phyloP scores from a whole-genome alignment of 1,140 invertebrate genomes.

The Drosophila mayri region DNA sequence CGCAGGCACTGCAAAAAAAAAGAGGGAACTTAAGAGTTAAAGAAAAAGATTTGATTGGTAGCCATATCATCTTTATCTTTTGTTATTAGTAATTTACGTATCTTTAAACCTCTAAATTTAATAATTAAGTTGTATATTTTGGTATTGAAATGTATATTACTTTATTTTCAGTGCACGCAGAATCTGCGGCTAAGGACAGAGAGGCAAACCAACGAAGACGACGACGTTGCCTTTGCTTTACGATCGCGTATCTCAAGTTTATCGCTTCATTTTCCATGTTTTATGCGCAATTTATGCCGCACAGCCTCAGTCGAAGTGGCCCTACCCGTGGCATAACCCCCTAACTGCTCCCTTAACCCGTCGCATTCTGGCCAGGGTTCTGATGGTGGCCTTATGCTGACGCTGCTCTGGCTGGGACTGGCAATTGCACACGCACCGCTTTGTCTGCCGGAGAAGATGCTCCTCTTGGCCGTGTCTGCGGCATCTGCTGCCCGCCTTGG shows the following conservation, averaged over 20 bases:
- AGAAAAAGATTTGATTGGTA: not conserved
- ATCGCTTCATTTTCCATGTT: conserved; percentile 83
- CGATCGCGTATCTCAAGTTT: conserved; percentile 83
- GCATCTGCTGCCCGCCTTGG: conserved; percentile 42
- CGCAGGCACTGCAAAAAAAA: conserved; percentile 8
- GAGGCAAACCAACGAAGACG: conserved; percentile 40
- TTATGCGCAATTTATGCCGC: conserved; percentile 82
- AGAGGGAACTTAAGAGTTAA: not conserved
- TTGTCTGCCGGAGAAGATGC: conserved; percentile 68
- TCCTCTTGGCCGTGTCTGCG: conserved; percentile 22
- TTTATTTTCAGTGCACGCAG: not conserved
- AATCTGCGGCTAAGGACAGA: conserved; percentile 16
- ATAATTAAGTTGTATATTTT: not conserved
- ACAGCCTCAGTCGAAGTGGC: conserved; percentile 33
- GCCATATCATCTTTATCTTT: not conserved
- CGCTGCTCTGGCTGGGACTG: conserved; percentile 72
- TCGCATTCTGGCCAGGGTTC: conserved; percentile 11
- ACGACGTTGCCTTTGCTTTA: conserved; percentile 76
- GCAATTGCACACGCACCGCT: conserved; percentile 76
- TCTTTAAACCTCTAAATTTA: not conserved
- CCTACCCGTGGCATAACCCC: not conserved
- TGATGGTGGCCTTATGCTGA: conserved; percentile 53
- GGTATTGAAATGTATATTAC: too few relatives aligned
- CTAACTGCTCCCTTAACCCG: not conserved
- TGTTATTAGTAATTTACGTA: not conserved